Evolutionary conservation across 2,797 vertebrate species (phyloP).

Genomic region (Crocodylus rhombifer): DNA sequence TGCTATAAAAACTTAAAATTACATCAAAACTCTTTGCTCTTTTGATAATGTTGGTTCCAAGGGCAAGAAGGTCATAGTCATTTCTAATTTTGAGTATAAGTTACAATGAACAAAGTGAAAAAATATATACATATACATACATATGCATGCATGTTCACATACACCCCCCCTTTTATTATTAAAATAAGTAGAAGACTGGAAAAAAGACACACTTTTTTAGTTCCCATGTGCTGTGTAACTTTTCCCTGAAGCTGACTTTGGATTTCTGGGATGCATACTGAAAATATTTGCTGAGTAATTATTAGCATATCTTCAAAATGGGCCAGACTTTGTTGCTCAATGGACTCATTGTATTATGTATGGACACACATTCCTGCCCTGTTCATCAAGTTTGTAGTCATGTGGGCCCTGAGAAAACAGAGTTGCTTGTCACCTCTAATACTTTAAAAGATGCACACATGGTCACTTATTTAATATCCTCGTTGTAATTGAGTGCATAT

Average conservation of each 20-base stretch:
- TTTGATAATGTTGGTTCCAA: neutral
- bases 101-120: neutral
- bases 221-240: neutral
- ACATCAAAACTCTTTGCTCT: neutral
- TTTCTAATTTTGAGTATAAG: neutral
- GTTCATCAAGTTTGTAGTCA: neutral
- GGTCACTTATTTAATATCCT: conserved; percentile 31
- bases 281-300: neutral
- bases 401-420: conserved; percentile 21
- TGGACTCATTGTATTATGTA: accelerated
- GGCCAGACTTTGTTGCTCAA: neutral
- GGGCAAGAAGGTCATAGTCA: neutral
- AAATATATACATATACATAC: neutral
- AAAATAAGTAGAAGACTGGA: neutral
- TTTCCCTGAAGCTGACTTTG: neutral
- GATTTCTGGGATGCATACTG: neutral
- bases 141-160: too few relatives aligned
- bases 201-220: neutral
- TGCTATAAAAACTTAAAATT: neutral
- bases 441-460: conserved; percentile 37
- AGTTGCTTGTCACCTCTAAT: conserved; percentile 52
- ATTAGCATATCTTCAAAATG: neutral
- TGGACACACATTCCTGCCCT: conserved; percentile 24
- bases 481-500: conserved; percentile 36
- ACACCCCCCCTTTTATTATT: neutral